These are phyloP conservation scores for Capreolus pygargus DNA, from an alignment of 2,113 vertebrate species.

Conservation along the genomic window DNA sequence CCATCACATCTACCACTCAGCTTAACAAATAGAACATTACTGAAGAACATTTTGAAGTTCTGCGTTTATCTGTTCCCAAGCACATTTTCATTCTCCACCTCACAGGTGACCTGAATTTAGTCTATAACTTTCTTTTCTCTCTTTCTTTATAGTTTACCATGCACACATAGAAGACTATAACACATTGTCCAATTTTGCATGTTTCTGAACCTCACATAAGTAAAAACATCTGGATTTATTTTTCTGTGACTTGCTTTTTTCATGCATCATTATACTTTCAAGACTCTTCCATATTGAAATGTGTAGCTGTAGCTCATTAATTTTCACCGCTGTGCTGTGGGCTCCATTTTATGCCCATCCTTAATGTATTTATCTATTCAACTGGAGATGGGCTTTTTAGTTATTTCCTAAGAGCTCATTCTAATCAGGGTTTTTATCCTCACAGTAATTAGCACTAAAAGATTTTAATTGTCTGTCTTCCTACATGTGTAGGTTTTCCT, in stretches of 20 bases:
- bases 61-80: not conserved
- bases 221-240: not conserved
- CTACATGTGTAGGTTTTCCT: not conserved
- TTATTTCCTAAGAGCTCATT: not conserved
- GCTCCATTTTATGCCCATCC: not conserved
- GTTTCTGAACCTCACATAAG: constrained; percentile 10
- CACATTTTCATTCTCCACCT: not conserved
- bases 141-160: not conserved
- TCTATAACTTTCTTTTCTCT: not conserved
- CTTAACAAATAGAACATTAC: not conserved
- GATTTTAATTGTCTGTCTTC: not conserved
- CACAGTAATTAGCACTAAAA: not conserved
- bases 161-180: not conserved
- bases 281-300: not conserved
- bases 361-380: not conserved
- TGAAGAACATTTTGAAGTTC: not conserved
- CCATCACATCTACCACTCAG: not conserved
- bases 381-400: not conserved
- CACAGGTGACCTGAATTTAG: not conserved
- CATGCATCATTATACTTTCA: not conserved
- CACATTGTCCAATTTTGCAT: not conserved
- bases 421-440: not conserved
- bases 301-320: not conserved
- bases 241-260: constrained; percentile 28
- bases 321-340: not conserved